Conservation (phyloP, 2,888 invertebrate genomes). For the Anthrax anthrax region DNA sequence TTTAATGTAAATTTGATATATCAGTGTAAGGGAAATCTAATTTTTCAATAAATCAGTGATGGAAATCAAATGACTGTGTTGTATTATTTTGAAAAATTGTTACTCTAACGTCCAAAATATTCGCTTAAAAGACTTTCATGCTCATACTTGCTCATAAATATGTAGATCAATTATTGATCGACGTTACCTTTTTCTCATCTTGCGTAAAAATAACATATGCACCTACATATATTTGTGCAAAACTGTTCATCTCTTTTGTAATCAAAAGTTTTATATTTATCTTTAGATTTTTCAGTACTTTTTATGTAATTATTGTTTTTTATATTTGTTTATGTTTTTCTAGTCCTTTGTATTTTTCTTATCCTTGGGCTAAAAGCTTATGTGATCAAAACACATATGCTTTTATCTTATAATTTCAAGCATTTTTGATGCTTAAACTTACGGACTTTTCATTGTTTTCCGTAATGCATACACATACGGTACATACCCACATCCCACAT, state of each 20-base stretch:
- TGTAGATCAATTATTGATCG: conserved; percentile 1
- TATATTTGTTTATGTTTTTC: neutral
- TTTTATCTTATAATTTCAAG: neutral
- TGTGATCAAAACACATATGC: neutral
- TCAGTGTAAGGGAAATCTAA: too few relatives aligned
- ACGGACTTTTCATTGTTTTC: neutral
- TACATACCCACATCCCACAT: too few relatives aligned
- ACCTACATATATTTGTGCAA: neutral
- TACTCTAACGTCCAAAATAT: too few relatives aligned
- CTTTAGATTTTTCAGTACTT: neutral
- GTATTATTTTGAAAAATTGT: too few relatives aligned
- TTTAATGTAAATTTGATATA: too few relatives aligned
- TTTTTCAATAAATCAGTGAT: too few relatives aligned
- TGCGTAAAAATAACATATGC: neutral
- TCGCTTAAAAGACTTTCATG: too few relatives aligned
- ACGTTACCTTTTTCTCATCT: neutral
- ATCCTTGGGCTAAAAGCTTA: neutral
- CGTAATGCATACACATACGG: too few relatives aligned
- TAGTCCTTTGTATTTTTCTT: neutral
- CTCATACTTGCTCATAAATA: neutral
- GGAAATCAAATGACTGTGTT: too few relatives aligned
- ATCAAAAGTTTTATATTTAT: neutral
- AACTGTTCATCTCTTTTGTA: neutral
- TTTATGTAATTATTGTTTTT: neutral
- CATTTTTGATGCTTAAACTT: neutral